Percentiles rank a stretch among this genome's conserved stretches.
Evolutionary conservation across 1,140 invertebrate genomes (phyloP).

Genomic region (Drosophila ananassae): DNA sequence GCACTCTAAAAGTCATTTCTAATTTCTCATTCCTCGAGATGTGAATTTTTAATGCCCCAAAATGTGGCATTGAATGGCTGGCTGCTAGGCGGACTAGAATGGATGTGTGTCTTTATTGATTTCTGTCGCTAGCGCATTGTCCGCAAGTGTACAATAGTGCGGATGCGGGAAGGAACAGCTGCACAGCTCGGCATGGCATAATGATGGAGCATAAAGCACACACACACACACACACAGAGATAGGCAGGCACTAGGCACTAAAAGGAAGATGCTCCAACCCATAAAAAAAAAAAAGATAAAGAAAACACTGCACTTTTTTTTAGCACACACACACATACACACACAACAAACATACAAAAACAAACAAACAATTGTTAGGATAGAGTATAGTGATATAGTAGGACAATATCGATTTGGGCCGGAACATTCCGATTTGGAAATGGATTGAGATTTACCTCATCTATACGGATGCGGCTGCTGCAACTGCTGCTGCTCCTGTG

Average conservation of each 20-base stretch:
- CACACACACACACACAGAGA: no score
- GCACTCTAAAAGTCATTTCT: neutral
- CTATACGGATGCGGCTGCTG: constrained; percentile 36
- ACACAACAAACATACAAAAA: neutral
- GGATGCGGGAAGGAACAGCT: no score
- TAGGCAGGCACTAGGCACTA: no score
- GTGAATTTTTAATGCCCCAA: neutral
- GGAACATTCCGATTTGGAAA: constrained; percentile 18
- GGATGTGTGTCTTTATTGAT: neutral
- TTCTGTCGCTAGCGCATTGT: neutral
- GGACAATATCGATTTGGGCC: constrained; percentile 1
- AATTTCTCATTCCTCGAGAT: neutral
- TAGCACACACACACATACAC: neutral
- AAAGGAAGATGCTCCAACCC: no score
- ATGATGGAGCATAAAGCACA: no score
- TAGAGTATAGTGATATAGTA: neutral
- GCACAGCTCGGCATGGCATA: no score
- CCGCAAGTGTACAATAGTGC: no score
- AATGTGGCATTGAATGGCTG: neutral
- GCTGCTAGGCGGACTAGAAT: neutral
- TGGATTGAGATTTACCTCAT: constrained; percentile 66
- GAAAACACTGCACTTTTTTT: neutral
- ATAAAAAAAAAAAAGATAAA: no score
- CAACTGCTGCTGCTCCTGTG: constrained; percentile 47
- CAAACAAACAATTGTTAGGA: neutral